Percentiles rank a stretch among this genome's conserved stretches.
Conservation (phyloP, 1,140 invertebrate genomes). For the Drosophila busckii region DNA sequence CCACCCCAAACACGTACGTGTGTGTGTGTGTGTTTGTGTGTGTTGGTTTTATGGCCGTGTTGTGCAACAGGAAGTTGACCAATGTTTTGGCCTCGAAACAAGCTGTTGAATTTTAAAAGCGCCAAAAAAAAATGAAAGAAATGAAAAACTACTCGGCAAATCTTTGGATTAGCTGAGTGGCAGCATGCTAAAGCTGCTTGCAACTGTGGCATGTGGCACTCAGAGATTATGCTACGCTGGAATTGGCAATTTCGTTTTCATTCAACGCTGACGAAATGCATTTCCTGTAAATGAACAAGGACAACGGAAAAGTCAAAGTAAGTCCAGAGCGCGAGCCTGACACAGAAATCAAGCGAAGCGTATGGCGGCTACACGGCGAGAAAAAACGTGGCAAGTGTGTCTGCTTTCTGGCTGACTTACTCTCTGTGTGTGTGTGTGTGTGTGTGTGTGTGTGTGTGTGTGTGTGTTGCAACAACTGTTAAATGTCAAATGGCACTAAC, state of each 20-base stretch:
- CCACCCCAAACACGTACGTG: too few relatives aligned
- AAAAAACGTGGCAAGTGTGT: not conserved
- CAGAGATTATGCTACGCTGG: slow-evolving; percentile 22
- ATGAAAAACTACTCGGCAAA: too few relatives aligned
- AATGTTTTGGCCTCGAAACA: not conserved
- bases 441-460: not conserved
- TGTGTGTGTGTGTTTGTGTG: not conserved
- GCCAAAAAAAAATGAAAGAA: too few relatives aligned
- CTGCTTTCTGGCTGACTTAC: slow-evolving; percentile 13
- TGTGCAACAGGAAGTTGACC: not conserved
- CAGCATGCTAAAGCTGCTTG: not conserved
- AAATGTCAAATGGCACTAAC: slow-evolving; percentile 46
- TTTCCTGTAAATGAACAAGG: slow-evolving; percentile 66
- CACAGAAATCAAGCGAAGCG: slow-evolving; percentile 51
- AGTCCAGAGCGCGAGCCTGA: slow-evolving; percentile 36
- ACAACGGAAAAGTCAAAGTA: slow-evolving; percentile 40
- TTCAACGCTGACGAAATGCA: slow-evolving; percentile 71
- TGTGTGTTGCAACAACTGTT: slow-evolving; percentile 13
- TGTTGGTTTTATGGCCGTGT: slow-evolving; percentile 7
- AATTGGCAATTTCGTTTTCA: slow-evolving; percentile 73
- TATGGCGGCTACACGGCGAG: slow-evolving; percentile 2
- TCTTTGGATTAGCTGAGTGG: too few relatives aligned
- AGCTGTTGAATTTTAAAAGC: too few relatives aligned
- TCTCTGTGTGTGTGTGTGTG: not conserved
- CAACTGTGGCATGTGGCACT: slow-evolving; percentile 1